Evolutionary conservation across 1,140 invertebrate species (phyloP).

Genomic region (Drosophila virilis): DNA sequence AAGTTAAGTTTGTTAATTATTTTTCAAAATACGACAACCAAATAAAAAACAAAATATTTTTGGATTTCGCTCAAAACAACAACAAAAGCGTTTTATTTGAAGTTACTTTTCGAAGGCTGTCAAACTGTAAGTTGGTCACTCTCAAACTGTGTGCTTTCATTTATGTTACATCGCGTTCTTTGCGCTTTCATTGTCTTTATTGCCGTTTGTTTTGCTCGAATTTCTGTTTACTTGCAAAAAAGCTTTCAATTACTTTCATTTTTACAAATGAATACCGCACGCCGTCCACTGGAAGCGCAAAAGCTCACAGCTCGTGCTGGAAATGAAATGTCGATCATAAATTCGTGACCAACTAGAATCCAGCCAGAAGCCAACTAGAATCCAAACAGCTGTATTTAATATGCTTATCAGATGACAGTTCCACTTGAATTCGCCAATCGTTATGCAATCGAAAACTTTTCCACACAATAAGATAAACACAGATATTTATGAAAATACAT

Average conservation of each 20-base stretch:
- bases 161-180: background rate
- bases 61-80: constrained; percentile 72
- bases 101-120: constrained; percentile 23
- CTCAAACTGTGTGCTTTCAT: constrained; percentile 13
- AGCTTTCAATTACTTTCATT: constrained; percentile 11
- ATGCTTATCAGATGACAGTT: constrained; percentile 34
- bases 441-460: constrained; percentile 61
- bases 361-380: constrained; percentile 4
- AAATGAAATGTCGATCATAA: constrained; percentile 40
- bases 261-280: background rate
- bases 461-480: constrained; percentile 25
- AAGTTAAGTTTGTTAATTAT: constrained; percentile 76
- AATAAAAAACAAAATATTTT: constrained; percentile 71
- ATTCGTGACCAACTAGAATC: background rate
- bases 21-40: constrained; percentile 70
- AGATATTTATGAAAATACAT: constrained; percentile 13
- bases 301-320: constrained; percentile 51
- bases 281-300: constrained; percentile 29
- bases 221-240: constrained; percentile 61
- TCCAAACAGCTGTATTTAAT: constrained; percentile 19
- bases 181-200: constrained; percentile 13
- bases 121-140: constrained; percentile 5
- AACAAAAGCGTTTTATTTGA: background rate
- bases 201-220: constrained; percentile 57
- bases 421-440: constrained; percentile 15